phyloP scores from a whole-genome alignment of 1,140 invertebrate genomes.

The Bombus impatiens region DNA sequence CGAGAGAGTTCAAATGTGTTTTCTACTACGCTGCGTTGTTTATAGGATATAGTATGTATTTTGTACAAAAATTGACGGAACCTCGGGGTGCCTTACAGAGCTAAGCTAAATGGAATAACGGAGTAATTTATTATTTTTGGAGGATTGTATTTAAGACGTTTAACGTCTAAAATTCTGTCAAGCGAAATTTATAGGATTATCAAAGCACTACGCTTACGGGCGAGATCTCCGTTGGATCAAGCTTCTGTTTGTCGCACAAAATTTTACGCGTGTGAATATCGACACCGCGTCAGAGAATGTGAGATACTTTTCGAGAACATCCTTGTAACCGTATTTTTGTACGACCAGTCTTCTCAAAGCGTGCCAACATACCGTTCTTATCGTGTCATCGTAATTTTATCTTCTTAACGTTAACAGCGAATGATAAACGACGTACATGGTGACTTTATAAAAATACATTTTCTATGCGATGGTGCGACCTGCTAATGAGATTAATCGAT shows the following conservation, averaged over 20 bases:
- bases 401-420: conserved; percentile 32
- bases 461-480: background rate
- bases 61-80: conserved; percentile 34
- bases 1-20: conserved; percentile 30
- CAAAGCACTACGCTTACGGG: background rate
- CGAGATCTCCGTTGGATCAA: background rate
- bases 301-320: conserved; percentile 36
- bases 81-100: conserved; percentile 50
- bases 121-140: conserved; percentile 55
- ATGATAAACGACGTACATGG: conserved; percentile 49
- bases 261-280: background rate
- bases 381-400: conserved; percentile 45
- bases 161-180: background rate
- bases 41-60: background rate
- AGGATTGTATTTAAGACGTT: conserved; percentile 30
- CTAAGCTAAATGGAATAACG: background rate
- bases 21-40: background rate
- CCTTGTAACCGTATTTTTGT: conserved; percentile 34
- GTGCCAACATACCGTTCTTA: conserved; percentile 57
- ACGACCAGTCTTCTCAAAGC: conserved; percentile 49
- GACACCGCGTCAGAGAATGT: background rate
- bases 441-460: background rate
- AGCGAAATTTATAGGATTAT: conserved; percentile 25
- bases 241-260: background rate
- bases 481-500: conserved; percentile 50